These are phyloP conservation scores for Papilio polytes DNA, from an alignment of 1,140 invertebrate genomes.

Conservation along the genomic window DNA sequence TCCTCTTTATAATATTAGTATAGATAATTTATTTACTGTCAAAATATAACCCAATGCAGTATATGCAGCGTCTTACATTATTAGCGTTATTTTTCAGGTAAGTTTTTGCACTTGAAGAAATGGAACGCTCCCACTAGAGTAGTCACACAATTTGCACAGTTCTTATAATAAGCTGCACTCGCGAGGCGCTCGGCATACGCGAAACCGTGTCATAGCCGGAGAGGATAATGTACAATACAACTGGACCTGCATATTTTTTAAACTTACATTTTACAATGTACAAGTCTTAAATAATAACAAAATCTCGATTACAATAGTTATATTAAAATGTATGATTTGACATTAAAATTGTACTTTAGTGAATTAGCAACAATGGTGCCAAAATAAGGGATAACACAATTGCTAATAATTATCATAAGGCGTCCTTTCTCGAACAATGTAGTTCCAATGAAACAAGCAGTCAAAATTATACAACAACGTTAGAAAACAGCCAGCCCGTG, in stretches of 20 bases:
- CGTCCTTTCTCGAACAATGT: no score
- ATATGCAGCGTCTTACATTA: background rate
- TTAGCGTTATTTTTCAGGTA: conserved; percentile 7
- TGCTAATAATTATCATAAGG: no score
- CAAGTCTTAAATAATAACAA: background rate
- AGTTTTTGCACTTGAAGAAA: conserved; percentile 10
- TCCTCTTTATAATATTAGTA: no score
- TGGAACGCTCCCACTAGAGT: conserved; percentile 9
- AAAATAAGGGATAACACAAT: background rate
- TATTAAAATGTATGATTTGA: no score
- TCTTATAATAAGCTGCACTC: conserved; percentile 21
- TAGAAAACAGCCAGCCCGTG: background rate
- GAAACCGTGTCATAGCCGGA: conserved; percentile 20
- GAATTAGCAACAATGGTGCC: background rate
- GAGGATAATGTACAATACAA: conserved; percentile 18
- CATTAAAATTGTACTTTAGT: background rate
- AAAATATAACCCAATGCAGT: background rate
- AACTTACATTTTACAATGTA: background rate
- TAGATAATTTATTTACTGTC: background rate
- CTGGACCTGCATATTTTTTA: background rate
- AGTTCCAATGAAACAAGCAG: background rate
- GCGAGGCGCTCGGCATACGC: background rate
- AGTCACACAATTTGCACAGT: conserved; percentile 24
- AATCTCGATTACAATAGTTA: background rate
- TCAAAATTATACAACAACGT: background rate